phyloP scores from a whole-genome alignment of 2,888 invertebrate species.

The Biston stratarius region DNA sequence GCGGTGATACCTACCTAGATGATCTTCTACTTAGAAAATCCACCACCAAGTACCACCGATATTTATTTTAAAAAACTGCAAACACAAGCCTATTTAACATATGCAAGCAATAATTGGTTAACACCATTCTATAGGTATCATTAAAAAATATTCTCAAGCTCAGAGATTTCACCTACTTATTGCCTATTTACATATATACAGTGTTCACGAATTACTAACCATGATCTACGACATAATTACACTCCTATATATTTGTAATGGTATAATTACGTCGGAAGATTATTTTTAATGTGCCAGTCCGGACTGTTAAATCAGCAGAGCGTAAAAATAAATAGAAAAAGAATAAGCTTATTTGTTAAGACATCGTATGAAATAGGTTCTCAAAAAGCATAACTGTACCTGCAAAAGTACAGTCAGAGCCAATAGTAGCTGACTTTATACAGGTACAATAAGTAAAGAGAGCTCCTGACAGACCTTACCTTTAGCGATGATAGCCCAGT shows the following conservation, averaged over 20 bases:
- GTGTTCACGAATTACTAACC: constrained; percentile 49
- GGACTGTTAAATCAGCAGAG: constrained; percentile 52
- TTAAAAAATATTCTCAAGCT: constrained; percentile 9
- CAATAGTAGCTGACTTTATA: neutral
- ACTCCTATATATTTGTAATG: constrained; percentile 27
- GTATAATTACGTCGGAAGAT: constrained; percentile 44
- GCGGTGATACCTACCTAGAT: too few species aligned
- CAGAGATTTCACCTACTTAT: constrained; percentile 26
- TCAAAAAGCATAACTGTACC: constrained; percentile 17
- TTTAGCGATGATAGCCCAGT: too few species aligned
- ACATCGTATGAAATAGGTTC: constrained; percentile 33
- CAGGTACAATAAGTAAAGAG: too few species aligned
- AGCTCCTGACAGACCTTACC: too few species aligned
- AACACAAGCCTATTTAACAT: too few species aligned
- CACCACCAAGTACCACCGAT: too few species aligned
- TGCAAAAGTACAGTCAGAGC: constrained; percentile 6
- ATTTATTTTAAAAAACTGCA: too few species aligned
- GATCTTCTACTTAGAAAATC: too few species aligned
- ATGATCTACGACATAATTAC: constrained; percentile 40
- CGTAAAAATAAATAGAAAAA: constrained; percentile 64
- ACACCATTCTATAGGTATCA: neutral
- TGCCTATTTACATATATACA: constrained; percentile 49
- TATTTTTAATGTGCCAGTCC: constrained; percentile 51
- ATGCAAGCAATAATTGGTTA: neutral
- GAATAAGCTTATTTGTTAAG: constrained; percentile 52